A percentile compares a stretch with the other conserved stretches of the same genome.
These are phyloP conservation scores for Agrotis clavis DNA, from an alignment of 2,888 invertebrate genomes.

Conservation along the genomic window DNA sequence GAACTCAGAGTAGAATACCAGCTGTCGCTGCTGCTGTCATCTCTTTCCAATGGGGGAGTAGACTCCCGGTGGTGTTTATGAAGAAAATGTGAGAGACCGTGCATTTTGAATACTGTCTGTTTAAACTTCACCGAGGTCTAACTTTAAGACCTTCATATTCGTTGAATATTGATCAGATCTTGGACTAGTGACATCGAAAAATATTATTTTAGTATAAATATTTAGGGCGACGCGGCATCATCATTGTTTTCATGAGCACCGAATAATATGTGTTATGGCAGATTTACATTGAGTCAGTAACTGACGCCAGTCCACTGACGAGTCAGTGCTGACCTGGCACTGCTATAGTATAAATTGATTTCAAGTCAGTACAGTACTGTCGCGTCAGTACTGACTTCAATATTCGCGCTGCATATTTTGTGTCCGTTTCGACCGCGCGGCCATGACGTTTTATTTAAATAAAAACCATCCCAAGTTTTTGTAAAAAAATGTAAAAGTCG, in stretches of 20 bases:
- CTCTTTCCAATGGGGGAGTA: slow-evolving; percentile 79
- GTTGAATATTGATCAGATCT: slow-evolving; percentile 67
- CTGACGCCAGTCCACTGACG: too few species aligned
- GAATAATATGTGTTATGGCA: not conserved
- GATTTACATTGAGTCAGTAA: too few species aligned
- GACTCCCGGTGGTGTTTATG: slow-evolving; percentile 83
- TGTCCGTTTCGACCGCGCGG: too few species aligned
- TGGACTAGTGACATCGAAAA: slow-evolving; percentile 48
- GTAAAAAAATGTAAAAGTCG: too few species aligned
- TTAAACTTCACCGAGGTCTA: slow-evolving; percentile 48
- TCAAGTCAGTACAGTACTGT: too few species aligned
- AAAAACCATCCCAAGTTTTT: too few species aligned
- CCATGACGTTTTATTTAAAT: too few species aligned
- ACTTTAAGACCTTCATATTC: slow-evolving; percentile 43
- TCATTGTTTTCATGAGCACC: slow-evolving; percentile 17
- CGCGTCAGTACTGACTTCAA: too few species aligned
- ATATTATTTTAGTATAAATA: slow-evolving; percentile 31
- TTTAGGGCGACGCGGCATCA: slow-evolving; percentile 7
- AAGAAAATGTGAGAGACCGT: slow-evolving; percentile 86
- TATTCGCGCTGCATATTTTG: too few species aligned
- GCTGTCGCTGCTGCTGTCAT: slow-evolving; percentile 84
- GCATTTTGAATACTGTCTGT: slow-evolving; percentile 79
- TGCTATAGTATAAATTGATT: too few species aligned
- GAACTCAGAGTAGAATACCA: slow-evolving; percentile 84
- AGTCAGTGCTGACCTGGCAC: too few species aligned